Percentiles rank a stretch among this genome's conserved stretches.
phyloP scores from a whole-genome alignment of 2,797 vertebrate genomes.

The Schizopygopsis malacanthus region DNA sequence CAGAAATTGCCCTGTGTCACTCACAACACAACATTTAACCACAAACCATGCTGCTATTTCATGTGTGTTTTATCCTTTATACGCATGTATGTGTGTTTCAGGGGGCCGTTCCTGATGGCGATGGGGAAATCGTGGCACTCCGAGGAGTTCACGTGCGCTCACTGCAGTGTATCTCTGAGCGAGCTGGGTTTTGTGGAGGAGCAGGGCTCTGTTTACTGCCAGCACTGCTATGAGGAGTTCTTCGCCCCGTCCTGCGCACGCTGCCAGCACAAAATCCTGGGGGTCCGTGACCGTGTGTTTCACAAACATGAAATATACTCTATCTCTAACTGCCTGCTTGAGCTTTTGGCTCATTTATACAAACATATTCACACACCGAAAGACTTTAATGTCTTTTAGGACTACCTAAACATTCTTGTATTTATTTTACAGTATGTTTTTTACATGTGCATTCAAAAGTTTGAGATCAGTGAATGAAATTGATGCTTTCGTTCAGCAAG shows the following conservation, averaged over 20 bases:
- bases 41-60: background rate
- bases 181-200: conserved; percentile 95
- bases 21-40: background rate
- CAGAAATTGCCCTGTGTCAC: background rate
- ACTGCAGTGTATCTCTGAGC: conserved; percentile 90
- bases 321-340: background rate
- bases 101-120: conserved; percentile 95
- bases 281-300: conserved; percentile 79
- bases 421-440: background rate
- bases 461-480: background rate
- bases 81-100: conserved; percentile 61
- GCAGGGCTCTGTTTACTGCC: conserved; percentile 88
- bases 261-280: conserved; percentile 93
- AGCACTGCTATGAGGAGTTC: conserved; percentile 93
- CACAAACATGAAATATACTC: conserved; percentile 14
- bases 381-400: conserved; percentile 6
- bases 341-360: conserved; percentile 5
- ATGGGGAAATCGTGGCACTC: conserved; percentile 98
- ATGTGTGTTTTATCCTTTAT: background rate
- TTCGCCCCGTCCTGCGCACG: conserved; percentile 91
- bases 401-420: background rate
- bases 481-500: background rate
- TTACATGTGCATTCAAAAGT: background rate
- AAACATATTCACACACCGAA: conserved; percentile 27
- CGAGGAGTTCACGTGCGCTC: conserved; percentile 95